A percentile compares a stretch with the other conserved stretches of the same genome.
These are phyloP conservation scores for Cyrtodaria siliqua DNA, from an alignment of 2,888 invertebrate species.

Conservation along the genomic window DNA sequence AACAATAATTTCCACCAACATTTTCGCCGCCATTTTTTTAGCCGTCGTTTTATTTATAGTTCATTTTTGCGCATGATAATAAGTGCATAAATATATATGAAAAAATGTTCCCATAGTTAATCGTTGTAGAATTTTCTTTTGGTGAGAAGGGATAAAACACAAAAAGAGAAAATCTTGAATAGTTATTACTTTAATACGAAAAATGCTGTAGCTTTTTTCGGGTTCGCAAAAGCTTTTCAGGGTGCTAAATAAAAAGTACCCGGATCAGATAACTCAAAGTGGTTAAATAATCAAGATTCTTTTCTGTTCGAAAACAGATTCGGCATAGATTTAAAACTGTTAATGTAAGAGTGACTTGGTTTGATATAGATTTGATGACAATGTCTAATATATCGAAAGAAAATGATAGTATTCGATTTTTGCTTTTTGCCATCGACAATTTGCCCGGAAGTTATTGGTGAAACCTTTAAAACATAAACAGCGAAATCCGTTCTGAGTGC, in stretches of 20 bases:
- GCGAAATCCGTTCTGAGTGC: slow-evolving; percentile 35
- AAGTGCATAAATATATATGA: no score
- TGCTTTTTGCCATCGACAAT: slow-evolving; percentile 40
- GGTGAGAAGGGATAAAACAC: not conserved
- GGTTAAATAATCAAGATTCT: no score
- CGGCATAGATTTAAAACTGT: slow-evolving; percentile 30
- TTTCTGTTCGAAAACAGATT: no score
- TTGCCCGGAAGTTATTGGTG: slow-evolving; percentile 28
- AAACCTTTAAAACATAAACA: slow-evolving; percentile 34
- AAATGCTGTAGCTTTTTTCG: slow-evolving; percentile 25
- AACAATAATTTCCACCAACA: no score
- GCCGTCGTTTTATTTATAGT: no score
- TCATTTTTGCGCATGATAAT: no score
- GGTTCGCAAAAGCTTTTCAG: slow-evolving; percentile 27
- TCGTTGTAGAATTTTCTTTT: no score
- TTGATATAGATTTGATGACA: slow-evolving; percentile 33
- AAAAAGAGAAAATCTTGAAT: slow-evolving; percentile 26
- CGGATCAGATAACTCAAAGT: slow-evolving; percentile 25
- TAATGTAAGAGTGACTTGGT: slow-evolving; percentile 25
- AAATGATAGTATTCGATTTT: slow-evolving; percentile 38
- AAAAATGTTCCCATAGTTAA: no score
- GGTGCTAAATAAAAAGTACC: slow-evolving; percentile 40
- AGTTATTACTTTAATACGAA: slow-evolving; percentile 19
- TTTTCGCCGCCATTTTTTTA: no score
- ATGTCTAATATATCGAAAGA: slow-evolving; percentile 36